Base-by-base conservation (phyloP, 2,113 vertebrate genomes). In the Capreolus pygargus region DNA sequence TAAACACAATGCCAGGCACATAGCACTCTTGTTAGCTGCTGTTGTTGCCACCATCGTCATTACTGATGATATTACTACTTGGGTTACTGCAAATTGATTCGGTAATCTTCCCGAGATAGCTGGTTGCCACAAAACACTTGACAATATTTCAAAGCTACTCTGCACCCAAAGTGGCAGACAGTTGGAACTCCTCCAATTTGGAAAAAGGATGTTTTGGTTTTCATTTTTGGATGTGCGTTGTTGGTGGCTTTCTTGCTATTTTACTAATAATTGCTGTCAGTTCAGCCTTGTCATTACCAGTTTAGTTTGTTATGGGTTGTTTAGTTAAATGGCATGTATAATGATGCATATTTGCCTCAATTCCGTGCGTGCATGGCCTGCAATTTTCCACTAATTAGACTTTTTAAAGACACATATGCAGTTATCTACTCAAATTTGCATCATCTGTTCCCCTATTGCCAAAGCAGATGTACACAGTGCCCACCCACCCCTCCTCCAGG, bases 301-400 rank as follows among this genome's bases (percentile, higher is more conserved):
- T 84, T 98, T 97, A 96, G 93, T 86, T 61, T 96, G 97, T 94
- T 98, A 79, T 11, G 90, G 82, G 96, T 92, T 96, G 95, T 96
- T 97, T 93, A 85, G 97, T 96, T 90, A 96, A 95, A 94, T 86
- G 93, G 83, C 74, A 39, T 82, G 91, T 70, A 60, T 94, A 97
- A 97, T 55, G 78, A 98, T 64, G 88, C 67, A 33, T 43, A 58
- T 95, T 93, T 92, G 84, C 93, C 86, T 91, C 91, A 74, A 54
- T 94, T 64, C 92, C 30, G 16, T 47, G 94, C 11, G 1, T 23
- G 83, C 27, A 8, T 91, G 94, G 95, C 96, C 95, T 97, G 94
- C 95, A 98, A 98, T 98, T 98, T 98, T 27, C 96, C 93, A 76
- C 97, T 97, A 97, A 97, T 97, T 94, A 97, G 97, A 58, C 97